Evolutionary conservation across 2,113 vertebrate genomes (phyloP).

Genomic region (Tringa solitaria): DNA sequence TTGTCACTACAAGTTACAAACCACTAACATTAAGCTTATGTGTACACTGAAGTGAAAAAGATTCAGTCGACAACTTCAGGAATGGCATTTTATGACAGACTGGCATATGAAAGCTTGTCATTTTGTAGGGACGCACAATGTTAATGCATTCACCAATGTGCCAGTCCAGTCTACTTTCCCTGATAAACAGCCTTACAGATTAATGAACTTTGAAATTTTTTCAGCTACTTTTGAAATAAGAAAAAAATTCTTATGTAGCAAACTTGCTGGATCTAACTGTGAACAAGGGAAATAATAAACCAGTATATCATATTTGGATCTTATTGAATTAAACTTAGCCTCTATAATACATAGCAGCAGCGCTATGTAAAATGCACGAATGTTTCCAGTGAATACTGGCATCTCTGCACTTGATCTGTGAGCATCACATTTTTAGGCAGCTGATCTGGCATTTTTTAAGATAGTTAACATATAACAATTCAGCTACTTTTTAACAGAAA

Average conservation of each 20-base stretch:
- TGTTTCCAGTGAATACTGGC: background rate
- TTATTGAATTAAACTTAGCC: background rate
- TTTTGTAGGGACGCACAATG: background rate
- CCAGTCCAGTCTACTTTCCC: background rate
- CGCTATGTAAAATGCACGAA: background rate
- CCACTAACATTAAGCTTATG: background rate
- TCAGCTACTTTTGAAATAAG: background rate
- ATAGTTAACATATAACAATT: background rate
- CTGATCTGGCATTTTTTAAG: background rate
- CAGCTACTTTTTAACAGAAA: background rate
- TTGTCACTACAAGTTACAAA: background rate
- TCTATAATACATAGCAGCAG: background rate
- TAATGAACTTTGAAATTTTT: background rate
- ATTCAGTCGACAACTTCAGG: background rate
- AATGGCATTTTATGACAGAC: background rate
- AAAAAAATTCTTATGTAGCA: background rate
- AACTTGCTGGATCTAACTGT: background rate
- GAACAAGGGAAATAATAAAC: background rate
- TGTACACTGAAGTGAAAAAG: background rate
- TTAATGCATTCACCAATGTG: background rate
- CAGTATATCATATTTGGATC: too few relatives aligned
- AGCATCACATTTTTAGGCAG: background rate
- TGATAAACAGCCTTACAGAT: background rate
- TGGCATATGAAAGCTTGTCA: background rate
- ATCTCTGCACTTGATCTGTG: background rate